Evolutionary conservation across 2,797 vertebrate species (phyloP).

Genomic region (Coccyzus lansbergi): DNA sequence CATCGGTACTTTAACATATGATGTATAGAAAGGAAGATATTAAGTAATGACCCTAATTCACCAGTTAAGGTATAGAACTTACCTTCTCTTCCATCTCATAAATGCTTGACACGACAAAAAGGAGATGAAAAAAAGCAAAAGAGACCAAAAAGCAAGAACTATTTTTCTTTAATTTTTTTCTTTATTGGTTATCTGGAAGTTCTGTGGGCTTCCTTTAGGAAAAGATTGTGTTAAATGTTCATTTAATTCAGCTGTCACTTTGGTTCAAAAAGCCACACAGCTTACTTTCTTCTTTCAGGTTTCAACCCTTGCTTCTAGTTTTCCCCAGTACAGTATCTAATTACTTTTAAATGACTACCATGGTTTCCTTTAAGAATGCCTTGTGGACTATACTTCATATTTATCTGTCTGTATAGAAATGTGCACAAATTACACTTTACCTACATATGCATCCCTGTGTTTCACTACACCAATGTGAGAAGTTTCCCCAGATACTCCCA

Average conservation of each 20-base stretch:
- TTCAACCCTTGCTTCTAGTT: not conserved
- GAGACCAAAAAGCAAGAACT: not conserved
- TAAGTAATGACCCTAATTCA: not conserved
- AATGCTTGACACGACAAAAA: not conserved
- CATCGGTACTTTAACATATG: not conserved
- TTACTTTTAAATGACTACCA: slow-evolving; percentile 15
- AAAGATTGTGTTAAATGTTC: not conserved
- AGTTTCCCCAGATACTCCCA: not conserved
- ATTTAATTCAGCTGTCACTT: not conserved
- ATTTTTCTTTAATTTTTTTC: not conserved
- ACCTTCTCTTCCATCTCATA: not conserved
- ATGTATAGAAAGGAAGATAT: not conserved
- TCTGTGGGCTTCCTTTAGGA: not conserved
- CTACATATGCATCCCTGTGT: not conserved
- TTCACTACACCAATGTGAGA: not conserved
- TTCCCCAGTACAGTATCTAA: not conserved
- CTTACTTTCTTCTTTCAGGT: not conserved
- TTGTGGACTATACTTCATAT: not conserved
- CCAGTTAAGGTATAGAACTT: not conserved
- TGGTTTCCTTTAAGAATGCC: not conserved
- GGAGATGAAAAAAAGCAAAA: not conserved
- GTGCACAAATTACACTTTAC: not conserved
- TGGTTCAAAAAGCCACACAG: not conserved
- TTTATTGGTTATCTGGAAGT: not conserved
- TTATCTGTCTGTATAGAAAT: not conserved